These are phyloP conservation scores for Distichodus sexfasciatus DNA, from an alignment of 2,797 vertebrate genomes.

Conservation along the genomic window DNA sequence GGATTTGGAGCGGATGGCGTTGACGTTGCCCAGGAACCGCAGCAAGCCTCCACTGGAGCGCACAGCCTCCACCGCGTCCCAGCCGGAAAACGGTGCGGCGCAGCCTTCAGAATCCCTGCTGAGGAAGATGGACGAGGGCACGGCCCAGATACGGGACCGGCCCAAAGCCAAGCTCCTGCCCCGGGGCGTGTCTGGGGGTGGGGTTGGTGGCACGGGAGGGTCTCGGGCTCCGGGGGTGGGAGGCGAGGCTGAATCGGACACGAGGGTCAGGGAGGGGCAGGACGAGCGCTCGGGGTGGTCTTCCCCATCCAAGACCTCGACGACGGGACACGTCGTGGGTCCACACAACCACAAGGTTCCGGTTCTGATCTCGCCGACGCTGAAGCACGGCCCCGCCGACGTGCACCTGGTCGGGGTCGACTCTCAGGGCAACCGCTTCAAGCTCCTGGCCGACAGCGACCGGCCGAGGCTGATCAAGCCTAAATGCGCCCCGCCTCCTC, in stretches of 20 bases:
- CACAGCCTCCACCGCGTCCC: slow-evolving; percentile 87
- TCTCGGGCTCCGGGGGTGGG: slow-evolving; percentile 72
- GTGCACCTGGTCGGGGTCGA: slow-evolving; percentile 94
- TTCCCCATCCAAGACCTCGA: slow-evolving; percentile 81
- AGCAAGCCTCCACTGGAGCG: slow-evolving; percentile 91
- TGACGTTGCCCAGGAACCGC: slow-evolving; percentile 95
- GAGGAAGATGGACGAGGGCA: slow-evolving; percentile 86
- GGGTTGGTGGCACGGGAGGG: slow-evolving; percentile 59
- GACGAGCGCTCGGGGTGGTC: slow-evolving; percentile 81
- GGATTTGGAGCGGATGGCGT: slow-evolving; percentile 93
- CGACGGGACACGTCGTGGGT: slow-evolving; percentile 54
- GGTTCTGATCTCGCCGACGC: slow-evolving; percentile 94
- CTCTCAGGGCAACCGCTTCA: slow-evolving; percentile 99
- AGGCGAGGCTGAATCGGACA: slow-evolving; percentile 69
- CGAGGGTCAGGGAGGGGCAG: slow-evolving; percentile 79
- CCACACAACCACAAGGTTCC: slow-evolving; percentile 98
- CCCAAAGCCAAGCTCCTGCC: slow-evolving; percentile 94
- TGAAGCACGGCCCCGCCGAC: slow-evolving; percentile 91
- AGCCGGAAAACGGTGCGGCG: slow-evolving; percentile 83
- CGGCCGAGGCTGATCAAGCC: slow-evolving; percentile 92
- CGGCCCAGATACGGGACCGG: slow-evolving; percentile 87
- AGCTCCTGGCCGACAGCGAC: slow-evolving; percentile 94
- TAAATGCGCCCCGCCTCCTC: slow-evolving; percentile 96
- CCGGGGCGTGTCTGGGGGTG: slow-evolving; percentile 67
- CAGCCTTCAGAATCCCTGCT: slow-evolving; percentile 75